Conservation (phyloP, 2,113 vertebrate species). For the Cynopterus brachyotis region DNA sequence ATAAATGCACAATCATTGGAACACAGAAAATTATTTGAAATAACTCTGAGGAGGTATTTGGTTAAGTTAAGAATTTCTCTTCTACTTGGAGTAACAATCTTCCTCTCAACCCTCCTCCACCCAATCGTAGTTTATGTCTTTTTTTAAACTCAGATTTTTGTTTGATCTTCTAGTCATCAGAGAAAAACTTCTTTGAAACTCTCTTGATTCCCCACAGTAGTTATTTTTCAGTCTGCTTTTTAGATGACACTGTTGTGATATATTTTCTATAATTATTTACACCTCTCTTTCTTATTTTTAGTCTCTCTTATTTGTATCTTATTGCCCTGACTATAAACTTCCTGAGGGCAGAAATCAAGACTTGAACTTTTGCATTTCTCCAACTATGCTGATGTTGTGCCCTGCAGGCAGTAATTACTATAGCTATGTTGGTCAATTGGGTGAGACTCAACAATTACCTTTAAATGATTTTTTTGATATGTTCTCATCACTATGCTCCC, state of each 20-base stretch:
- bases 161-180: neutral
- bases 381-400: neutral
- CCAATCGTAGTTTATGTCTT: rapidly evolving
- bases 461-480: neutral
- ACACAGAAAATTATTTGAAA: neutral
- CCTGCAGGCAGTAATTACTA: neutral
- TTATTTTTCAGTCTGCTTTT: neutral
- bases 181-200: neutral
- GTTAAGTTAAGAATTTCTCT: neutral
- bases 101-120: neutral
- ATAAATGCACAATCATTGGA: neutral
- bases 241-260: neutral
- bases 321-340: neutral
- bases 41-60: neutral
- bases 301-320: neutral
- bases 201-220: neutral
- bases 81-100: neutral
- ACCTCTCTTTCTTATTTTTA: neutral
- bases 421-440: neutral
- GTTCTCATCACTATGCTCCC: neutral
- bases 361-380: neutral
- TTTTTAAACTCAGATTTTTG: neutral
- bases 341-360: neutral
- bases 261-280: neutral
- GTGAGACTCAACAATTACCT: neutral